Percentiles rank a stretch among this genome's conserved stretches.
phyloP scores from a whole-genome alignment of 2,113 vertebrate genomes.

The Halichoerus grypus region DNA sequence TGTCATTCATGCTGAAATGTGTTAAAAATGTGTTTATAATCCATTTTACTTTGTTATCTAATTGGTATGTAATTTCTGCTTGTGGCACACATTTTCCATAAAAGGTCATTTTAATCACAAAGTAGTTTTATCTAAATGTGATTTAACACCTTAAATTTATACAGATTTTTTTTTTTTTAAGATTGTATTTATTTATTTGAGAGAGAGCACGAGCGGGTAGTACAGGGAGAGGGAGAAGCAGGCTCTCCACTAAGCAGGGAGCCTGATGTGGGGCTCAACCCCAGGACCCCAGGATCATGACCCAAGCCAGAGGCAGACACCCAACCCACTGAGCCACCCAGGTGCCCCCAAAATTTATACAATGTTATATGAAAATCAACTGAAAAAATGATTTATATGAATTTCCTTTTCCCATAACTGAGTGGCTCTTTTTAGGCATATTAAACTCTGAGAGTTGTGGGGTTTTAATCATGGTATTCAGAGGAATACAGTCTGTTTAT shows the following conservation, averaged over 20 bases:
- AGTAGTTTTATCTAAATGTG: not conserved
- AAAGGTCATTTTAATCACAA: not conserved
- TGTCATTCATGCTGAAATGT: not conserved
- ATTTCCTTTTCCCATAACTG: not conserved
- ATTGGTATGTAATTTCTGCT: not conserved
- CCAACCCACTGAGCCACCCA: no score
- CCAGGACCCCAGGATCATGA: not conserved
- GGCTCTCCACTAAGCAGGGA: not conserved
- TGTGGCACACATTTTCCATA: not conserved
- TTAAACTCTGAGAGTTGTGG: not conserved
- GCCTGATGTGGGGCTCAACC: not conserved
- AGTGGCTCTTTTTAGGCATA: not conserved
- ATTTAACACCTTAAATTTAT: not conserved
- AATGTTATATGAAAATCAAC: not conserved
- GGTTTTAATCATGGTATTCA: not conserved
- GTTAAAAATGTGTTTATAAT: slow-evolving; percentile 12
- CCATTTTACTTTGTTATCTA: not conserved
- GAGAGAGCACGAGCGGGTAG: not conserved
- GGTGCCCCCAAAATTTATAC: not conserved
- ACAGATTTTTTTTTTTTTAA: not conserved
- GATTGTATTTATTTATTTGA: not conserved
- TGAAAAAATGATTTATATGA: not conserved
- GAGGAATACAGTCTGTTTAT: not conserved
- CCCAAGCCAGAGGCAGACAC: no score
- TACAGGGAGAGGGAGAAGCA: not conserved